Evolutionary conservation across 2,888 invertebrate genomes (phyloP).

Genomic region (Drosophila macrospina): DNA sequence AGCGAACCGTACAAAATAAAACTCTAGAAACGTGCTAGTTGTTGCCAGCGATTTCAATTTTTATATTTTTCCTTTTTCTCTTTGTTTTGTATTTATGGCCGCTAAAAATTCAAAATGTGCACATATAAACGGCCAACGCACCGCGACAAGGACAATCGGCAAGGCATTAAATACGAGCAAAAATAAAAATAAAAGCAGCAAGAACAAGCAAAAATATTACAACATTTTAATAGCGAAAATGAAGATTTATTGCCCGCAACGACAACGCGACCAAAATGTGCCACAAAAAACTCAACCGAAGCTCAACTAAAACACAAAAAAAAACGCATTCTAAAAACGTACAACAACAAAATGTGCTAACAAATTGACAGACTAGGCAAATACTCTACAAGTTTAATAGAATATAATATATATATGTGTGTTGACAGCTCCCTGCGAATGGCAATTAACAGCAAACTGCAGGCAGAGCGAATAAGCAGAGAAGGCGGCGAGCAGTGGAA

Average conservation of each 20-base stretch:
- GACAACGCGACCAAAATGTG: conserved; percentile 53
- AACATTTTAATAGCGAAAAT: conserved; percentile 79
- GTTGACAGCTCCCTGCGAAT: no score
- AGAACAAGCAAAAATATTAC: conserved; percentile 66
- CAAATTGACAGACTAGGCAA: not conserved
- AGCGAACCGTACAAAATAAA: conserved; percentile 24
- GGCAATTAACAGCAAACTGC: no score
- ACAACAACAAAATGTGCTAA: conserved; percentile 17
- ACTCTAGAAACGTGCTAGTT: conserved; percentile 46
- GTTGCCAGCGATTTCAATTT: conserved; percentile 60
- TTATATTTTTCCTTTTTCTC: conserved; percentile 51
- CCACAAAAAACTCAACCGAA: conserved; percentile 55
- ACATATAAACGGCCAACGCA: conserved; percentile 43
- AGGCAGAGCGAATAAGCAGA: no score
- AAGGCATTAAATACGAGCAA: conserved; percentile 52
- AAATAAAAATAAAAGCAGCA: conserved; percentile 17
- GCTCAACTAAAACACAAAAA: conserved; percentile 62
- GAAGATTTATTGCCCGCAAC: conserved; percentile 75
- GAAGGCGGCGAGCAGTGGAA: no score
- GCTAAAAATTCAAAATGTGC: conserved; percentile 54
- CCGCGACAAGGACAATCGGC: conserved; percentile 57
- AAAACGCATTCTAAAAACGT: conserved; percentile 49
- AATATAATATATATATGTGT: not conserved
- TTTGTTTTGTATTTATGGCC: conserved; percentile 65
- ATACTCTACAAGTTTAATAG: conserved; percentile 9